Percentiles rank a stretch among this genome's conserved stretches.
phyloP scores from a whole-genome alignment of 2,113 vertebrate genomes.

The Oncorhynchus mykiss region DNA sequence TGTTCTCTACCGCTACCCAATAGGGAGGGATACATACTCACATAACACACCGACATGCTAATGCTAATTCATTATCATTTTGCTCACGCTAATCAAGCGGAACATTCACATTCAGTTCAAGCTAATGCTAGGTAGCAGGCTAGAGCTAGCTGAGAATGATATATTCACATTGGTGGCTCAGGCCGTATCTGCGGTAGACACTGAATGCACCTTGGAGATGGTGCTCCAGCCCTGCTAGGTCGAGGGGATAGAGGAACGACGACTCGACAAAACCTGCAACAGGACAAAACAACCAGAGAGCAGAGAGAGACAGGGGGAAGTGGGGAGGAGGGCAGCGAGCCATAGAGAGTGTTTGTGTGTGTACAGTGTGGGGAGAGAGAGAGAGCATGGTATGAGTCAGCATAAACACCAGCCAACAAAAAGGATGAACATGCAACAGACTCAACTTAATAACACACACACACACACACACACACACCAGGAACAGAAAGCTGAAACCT shows the following conservation, averaged over 20 bases:
- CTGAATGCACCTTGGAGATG: constrained; percentile 83
- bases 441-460: constrained; percentile 47
- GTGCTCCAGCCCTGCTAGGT: constrained; percentile 91
- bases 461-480: too few species aligned
- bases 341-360: neutral
- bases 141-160: constrained; percentile 23
- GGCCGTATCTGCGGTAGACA: constrained; percentile 80
- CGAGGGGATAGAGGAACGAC: constrained; percentile 87
- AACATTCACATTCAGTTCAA: neutral
- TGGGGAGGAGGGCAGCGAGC: neutral
- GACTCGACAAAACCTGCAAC: constrained; percentile 92
- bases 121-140: constrained; percentile 11
- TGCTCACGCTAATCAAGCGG: constrained; percentile 22
- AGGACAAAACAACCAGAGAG: constrained; percentile 52
- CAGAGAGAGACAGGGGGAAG: neutral
- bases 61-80: neutral
- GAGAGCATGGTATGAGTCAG: constrained; percentile 66
- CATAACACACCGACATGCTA: neutral
- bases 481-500: neutral
- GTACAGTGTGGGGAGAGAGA: constrained; percentile 17
- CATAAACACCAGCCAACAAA: constrained; percentile 51
- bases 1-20: neutral
- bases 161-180: constrained; percentile 78
- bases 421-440: constrained; percentile 38
- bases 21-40: neutral